Percentiles rank a stretch among this genome's conserved stretches.
phyloP scores from a whole-genome alignment of 2,797 vertebrate genomes.

The Parotocinclus haroldoi region DNA sequence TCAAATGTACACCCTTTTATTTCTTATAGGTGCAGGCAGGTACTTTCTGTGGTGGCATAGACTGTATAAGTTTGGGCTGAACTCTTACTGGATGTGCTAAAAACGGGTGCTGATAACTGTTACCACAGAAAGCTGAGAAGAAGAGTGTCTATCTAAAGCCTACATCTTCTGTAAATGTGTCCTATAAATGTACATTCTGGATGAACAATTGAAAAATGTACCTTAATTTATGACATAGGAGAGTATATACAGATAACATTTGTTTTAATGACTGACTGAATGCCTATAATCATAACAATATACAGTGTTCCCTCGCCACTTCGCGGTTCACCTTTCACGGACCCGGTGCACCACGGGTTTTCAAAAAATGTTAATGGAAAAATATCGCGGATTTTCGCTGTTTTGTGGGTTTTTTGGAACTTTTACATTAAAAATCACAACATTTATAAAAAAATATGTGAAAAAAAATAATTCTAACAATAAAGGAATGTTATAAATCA shows the following conservation, averaged over 20 bases:
- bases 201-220: background rate
- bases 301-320: too few species aligned
- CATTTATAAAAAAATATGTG: too few species aligned
- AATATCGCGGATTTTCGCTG: too few species aligned
- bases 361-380: too few species aligned
- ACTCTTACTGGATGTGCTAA: constrained; percentile 19
- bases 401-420: too few species aligned
- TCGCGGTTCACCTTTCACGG: too few species aligned
- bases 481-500: too few species aligned
- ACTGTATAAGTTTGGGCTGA: constrained; percentile 23
- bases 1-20: background rate
- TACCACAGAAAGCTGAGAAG: constrained; percentile 11
- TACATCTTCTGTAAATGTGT: constrained; percentile 11
- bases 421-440: too few species aligned
- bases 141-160: constrained; percentile 11
- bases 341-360: too few species aligned
- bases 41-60: constrained; percentile 18
- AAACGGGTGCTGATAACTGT: constrained; percentile 16
- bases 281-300: too few species aligned
- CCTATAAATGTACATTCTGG: constrained; percentile 14
- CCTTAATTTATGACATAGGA: background rate
- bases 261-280: background rate
- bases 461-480: too few species aligned
- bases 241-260: background rate
- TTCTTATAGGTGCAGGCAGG: constrained; percentile 10